phyloP scores from a whole-genome alignment of 2,113 vertebrate species.

The Pollimyrus isidori region DNA sequence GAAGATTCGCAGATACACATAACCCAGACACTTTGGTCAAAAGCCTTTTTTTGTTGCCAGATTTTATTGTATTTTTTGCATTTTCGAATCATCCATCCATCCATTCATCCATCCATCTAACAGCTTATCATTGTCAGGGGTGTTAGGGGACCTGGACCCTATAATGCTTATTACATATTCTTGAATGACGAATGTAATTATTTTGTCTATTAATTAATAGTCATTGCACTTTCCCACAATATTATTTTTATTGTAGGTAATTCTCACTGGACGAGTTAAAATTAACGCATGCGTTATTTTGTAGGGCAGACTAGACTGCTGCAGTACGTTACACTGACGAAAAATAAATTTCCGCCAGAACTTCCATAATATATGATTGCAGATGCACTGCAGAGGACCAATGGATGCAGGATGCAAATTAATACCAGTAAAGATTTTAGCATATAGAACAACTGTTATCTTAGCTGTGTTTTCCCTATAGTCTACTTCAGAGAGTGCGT shows the following conservation, averaged over 20 bases:
- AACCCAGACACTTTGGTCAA: neutral
- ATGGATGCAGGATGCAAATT: neutral
- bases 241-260: neutral
- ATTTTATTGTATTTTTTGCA: neutral
- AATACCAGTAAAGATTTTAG: neutral
- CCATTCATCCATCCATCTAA: neutral
- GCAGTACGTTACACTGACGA: neutral
- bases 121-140: neutral
- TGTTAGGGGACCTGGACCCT: no score
- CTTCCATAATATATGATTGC: neutral
- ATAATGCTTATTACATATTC: neutral
- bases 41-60: neutral
- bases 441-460: neutral
- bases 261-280: neutral
- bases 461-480: neutral
- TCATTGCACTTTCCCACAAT: neutral
- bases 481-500: neutral
- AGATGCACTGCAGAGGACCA: neutral
- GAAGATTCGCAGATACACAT: neutral
- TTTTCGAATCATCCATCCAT: neutral
- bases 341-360: neutral
- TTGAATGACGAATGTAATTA: neutral
- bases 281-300: neutral
- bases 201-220: neutral
- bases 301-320: neutral